These are phyloP conservation scores for Pogoniulus pusillus DNA, from an alignment of 2,797 vertebrate genomes.

Conservation along the genomic window DNA sequence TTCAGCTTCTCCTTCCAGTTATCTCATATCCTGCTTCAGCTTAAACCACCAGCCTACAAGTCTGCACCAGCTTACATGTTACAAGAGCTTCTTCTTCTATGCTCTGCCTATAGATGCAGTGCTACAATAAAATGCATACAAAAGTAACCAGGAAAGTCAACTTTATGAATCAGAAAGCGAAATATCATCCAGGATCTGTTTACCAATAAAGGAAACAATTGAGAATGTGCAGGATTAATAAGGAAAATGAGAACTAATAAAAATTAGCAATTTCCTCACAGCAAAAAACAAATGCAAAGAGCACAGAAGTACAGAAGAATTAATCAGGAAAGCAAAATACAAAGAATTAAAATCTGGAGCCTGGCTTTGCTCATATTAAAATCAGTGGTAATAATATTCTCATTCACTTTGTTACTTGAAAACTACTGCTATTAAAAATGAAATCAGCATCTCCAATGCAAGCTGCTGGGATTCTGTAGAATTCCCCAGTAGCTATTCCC, in stretches of 20 bases:
- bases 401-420: not conserved
- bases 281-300: not conserved
- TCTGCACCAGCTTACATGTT: not conserved
- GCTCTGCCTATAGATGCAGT: not conserved
- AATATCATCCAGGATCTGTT: not conserved
- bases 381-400: not conserved
- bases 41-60: not conserved
- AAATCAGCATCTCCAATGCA: not conserved
- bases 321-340: constrained; percentile 30
- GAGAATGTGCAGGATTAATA: constrained; percentile 15
- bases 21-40: not conserved
- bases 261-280: constrained; percentile 31
- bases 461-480: not conserved
- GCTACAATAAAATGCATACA: not conserved
- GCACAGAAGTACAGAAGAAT: constrained; percentile 23
- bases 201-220: constrained; percentile 32
- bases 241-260: constrained; percentile 19
- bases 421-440: not conserved
- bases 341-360: constrained; percentile 18
- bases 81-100: not conserved
- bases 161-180: not conserved
- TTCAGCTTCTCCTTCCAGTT: not conserved
- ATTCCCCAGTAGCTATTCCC: not conserved
- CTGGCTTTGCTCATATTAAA: constrained; percentile 41
- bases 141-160: not conserved